Conservation (phyloP, 2,888 invertebrate genomes). For the Apamea epomidion region DNA sequence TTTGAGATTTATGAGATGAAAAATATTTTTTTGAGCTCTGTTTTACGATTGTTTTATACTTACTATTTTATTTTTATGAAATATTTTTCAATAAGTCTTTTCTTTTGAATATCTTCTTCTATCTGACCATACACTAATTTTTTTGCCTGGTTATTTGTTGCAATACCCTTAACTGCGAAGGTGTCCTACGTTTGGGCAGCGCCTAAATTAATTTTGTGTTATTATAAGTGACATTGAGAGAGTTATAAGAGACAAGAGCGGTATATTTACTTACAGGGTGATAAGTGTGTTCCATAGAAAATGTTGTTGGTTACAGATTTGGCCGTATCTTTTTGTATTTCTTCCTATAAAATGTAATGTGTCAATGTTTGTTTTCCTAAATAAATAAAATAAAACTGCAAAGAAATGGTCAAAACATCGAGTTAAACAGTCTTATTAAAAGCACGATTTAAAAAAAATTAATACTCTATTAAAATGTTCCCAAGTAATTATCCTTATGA, state of each 20-base stretch:
- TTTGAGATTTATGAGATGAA: neutral
- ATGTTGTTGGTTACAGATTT: too few relatives aligned
- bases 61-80: neutral
- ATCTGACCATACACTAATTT: neutral
- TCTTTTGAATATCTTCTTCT: too few relatives aligned
- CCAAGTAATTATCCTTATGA: conserved; percentile 30
- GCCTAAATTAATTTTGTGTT: neutral
- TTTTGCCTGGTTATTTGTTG: neutral
- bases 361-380: too few relatives aligned
- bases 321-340: too few relatives aligned
- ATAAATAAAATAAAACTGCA: too few relatives aligned
- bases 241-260: too few relatives aligned
- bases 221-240: too few relatives aligned
- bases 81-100: neutral
- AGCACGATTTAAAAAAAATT: conserved; percentile 13
- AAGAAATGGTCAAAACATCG: neutral
- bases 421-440: neutral
- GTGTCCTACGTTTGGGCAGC: neutral
- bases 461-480: neutral
- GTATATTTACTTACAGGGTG: too few relatives aligned
- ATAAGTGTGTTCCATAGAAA: too few relatives aligned
- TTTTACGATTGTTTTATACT: neutral
- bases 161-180: neutral
- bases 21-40: neutral
- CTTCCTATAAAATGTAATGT: too few relatives aligned